Conservation (phyloP, 1,140 invertebrate species). For the Leptestheria dahalacensis region DNA sequence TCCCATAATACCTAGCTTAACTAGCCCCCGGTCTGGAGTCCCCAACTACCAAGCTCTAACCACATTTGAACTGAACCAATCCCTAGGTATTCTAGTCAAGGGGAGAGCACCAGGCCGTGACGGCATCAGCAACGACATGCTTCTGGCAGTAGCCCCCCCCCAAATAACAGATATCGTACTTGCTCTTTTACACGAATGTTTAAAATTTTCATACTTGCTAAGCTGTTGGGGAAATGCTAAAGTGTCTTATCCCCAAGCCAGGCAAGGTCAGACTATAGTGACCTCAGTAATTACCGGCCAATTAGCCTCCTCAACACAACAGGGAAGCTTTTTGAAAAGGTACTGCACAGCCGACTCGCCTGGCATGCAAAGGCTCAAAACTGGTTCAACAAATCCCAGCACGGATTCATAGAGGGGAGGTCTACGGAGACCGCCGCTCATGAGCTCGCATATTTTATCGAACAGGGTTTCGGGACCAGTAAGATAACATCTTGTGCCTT, state of each 20-base stretch:
- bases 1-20: neutral
- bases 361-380: neutral
- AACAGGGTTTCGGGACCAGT: conserved; percentile 18
- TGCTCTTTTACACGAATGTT: conserved; percentile 19
- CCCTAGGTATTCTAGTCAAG: neutral
- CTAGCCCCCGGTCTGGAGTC: neutral
- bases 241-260: neutral
- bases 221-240: conserved; percentile 16
- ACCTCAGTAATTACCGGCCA: neutral
- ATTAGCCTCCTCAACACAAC: neutral
- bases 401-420: neutral
- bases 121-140: conserved; percentile 22
- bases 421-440: conserved; percentile 8
- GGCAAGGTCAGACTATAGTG: neutral
- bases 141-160: conserved; percentile 26
- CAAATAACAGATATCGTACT: conserved; percentile 21
- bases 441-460: neutral
- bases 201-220: conserved; percentile 15
- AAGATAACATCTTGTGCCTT: conserved; percentile 21
- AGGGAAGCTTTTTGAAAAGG: neutral
- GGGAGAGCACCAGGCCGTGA: conserved; percentile 26
- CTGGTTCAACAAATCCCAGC: neutral
- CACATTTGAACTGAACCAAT: neutral
- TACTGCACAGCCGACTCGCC: neutral
- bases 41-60: neutral